A percentile compares a stretch with the other conserved stretches of the same genome.
Conservation (phyloP, 2,888 invertebrate genomes). For the Melikaiella ostensackeni region DNA sequence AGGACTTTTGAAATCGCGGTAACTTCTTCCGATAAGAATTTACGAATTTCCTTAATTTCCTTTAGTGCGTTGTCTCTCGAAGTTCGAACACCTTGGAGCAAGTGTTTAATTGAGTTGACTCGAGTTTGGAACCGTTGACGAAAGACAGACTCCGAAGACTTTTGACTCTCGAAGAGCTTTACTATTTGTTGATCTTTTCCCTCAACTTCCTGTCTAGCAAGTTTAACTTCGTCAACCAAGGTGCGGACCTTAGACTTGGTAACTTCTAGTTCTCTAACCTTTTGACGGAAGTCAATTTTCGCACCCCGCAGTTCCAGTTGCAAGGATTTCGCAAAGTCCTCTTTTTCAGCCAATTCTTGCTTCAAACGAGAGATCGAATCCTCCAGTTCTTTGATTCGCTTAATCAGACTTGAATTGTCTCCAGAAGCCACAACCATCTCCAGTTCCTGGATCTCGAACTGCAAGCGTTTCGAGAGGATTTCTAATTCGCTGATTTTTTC, state of each 20-base stretch:
- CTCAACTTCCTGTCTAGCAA: not conserved
- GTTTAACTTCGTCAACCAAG: constrained; percentile 20
- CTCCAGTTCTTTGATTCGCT: constrained; percentile 17
- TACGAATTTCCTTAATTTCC: constrained; percentile 20
- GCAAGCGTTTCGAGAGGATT: constrained; percentile 6
- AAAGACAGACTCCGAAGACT: not conserved
- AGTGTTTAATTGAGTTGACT: constrained; percentile 15
- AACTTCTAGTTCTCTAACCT: not conserved
- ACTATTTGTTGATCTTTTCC: constrained; percentile 12
- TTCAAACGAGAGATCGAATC: constrained; percentile 21
- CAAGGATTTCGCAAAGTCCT: not conserved
- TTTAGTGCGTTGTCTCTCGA: constrained; percentile 3
- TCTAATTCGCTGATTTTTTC: constrained; percentile 20
- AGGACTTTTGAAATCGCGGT: not conserved
- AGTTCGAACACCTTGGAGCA: constrained; percentile 2
- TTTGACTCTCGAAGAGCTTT: not conserved
- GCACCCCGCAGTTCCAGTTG: constrained; percentile 6
- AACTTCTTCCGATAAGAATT: constrained; percentile 15
- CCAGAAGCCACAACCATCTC: constrained; percentile 31
- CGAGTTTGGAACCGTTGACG: constrained; percentile 15
- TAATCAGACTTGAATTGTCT: constrained; percentile 27
- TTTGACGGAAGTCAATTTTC: constrained; percentile 22
- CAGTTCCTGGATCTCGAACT: constrained; percentile 17
- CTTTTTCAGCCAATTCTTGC: not conserved
- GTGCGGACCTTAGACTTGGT: not conserved